Evolutionary conservation across 2,888 invertebrate genomes (phyloP).

Genomic region (Podotricha telesiphe): DNA sequence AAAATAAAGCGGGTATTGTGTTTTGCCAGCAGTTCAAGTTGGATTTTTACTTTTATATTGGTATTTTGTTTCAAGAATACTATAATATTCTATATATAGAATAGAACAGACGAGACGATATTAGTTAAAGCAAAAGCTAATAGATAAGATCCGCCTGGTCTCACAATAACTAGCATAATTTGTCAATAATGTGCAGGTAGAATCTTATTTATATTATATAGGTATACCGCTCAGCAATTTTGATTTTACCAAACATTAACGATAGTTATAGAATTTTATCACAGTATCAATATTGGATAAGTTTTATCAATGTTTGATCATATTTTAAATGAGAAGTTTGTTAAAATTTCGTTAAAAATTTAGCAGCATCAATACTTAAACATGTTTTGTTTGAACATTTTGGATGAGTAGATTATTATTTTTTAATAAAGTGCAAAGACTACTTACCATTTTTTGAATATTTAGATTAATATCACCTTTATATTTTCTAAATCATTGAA

Average conservation of each 20-base stretch:
- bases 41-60: background rate
- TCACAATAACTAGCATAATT: slow-evolving; percentile 17
- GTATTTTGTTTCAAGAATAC: slow-evolving; percentile 10
- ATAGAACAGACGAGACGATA: background rate
- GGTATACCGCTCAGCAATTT: background rate
- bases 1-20: background rate
- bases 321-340: slow-evolving; percentile 26
- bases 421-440: background rate
- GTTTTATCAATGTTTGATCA: background rate
- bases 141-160: slow-evolving; percentile 14
- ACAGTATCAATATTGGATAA: background rate
- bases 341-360: slow-evolving; percentile 42
- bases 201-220: slow-evolving; percentile 26
- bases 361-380: slow-evolving; percentile 29
- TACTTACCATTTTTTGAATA: slow-evolving; percentile 65
- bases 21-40: background rate
- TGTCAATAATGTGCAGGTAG: slow-evolving; percentile 40
- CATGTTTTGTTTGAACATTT: background rate
- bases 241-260: background rate
- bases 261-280: background rate
- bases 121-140: slow-evolving; percentile 11
- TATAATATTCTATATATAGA: slow-evolving; percentile 1
- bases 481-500: slow-evolving; percentile 54
- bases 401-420: slow-evolving; percentile 11
- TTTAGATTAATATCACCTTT: slow-evolving; percentile 57